A percentile compares a stretch with the other conserved stretches of the same genome.
Conservation (phyloP, 2,888 invertebrate genomes). For the Pyrgus malvae region DNA sequence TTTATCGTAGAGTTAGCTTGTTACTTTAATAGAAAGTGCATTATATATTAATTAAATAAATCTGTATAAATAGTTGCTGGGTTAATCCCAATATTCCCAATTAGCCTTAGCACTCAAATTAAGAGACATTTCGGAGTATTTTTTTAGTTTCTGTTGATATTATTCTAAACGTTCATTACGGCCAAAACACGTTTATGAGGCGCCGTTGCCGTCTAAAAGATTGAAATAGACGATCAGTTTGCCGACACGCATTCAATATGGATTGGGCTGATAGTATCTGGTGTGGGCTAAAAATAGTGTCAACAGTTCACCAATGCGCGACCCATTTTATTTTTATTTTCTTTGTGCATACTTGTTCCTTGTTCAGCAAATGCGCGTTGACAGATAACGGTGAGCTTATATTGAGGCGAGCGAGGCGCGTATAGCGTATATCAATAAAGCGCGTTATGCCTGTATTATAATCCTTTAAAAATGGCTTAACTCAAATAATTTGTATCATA, state of each 20-base stretch:
- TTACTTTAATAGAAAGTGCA: too few relatives aligned
- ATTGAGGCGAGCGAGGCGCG: neutral
- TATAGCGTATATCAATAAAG: too few relatives aligned
- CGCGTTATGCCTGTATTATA: too few relatives aligned
- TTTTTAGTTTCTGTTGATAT: too few relatives aligned
- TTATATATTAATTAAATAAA: too few relatives aligned
- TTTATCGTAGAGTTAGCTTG: too few relatives aligned
- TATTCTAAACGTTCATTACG: neutral
- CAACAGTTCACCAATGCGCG: constrained; percentile 15
- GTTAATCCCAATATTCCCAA: too few relatives aligned
- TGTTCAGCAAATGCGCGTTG: neutral
- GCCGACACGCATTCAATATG: constrained; percentile 15
- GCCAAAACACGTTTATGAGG: neutral
- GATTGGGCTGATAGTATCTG: neutral
- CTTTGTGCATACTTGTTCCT: constrained; percentile 3
- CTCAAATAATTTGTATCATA: too few relatives aligned
- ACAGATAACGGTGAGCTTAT: neutral
- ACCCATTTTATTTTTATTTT: constrained; percentile 16
- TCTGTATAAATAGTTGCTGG: too few relatives aligned
- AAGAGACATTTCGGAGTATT: too few relatives aligned
- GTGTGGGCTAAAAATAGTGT: constrained; percentile 13
- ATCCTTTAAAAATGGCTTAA: too few relatives aligned
- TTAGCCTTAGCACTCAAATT: too few relatives aligned
- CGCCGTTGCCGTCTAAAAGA: neutral
- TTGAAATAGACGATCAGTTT: constrained; percentile 10